phyloP scores from a whole-genome alignment of 1,140 invertebrate species.

The Drosophila repletoides region DNA sequence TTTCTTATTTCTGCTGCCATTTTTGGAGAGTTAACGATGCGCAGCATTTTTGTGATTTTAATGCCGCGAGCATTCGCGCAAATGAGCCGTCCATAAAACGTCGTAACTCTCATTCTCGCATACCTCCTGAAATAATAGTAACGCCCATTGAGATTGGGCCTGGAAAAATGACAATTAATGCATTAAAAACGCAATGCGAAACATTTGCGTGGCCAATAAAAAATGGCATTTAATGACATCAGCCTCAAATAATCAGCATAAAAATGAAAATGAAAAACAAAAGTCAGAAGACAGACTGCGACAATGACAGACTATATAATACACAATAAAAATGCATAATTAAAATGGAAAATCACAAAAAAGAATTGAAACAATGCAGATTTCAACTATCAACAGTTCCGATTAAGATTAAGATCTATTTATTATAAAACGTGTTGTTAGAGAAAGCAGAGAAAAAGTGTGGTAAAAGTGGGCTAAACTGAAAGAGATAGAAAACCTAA shows the following conservation, averaged over 20 bases:
- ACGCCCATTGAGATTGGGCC: conserved; percentile 13
- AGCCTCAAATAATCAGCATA: conserved; percentile 69
- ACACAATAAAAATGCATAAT: conserved; percentile 29
- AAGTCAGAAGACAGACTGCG: background rate
- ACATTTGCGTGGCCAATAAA: conserved; percentile 67
- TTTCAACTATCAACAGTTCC: no score
- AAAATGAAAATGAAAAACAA: conserved; percentile 40
- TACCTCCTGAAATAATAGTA: conserved; percentile 52
- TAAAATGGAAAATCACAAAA: conserved; percentile 10
- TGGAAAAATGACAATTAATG: conserved; percentile 61
- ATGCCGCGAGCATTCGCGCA: conserved; percentile 57
- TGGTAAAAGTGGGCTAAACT: no score
- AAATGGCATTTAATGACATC: conserved; percentile 67
- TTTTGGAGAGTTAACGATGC: conserved; percentile 60
- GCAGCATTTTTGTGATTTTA: conserved; percentile 71
- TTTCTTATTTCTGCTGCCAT: conserved; percentile 3
- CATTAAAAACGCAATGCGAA: conserved; percentile 61
- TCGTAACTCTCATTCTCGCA: conserved; percentile 1
- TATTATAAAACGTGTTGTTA: no score
- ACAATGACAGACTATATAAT: conserved; percentile 5
- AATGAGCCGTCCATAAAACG: conserved; percentile 65
- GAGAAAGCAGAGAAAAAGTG: no score
- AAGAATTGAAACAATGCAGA: background rate
- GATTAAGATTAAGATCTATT: no score
- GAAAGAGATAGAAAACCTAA: no score